These are phyloP conservation scores for Manis javanica DNA, from an alignment of 2,797 vertebrate species.

Conservation along the genomic window DNA sequence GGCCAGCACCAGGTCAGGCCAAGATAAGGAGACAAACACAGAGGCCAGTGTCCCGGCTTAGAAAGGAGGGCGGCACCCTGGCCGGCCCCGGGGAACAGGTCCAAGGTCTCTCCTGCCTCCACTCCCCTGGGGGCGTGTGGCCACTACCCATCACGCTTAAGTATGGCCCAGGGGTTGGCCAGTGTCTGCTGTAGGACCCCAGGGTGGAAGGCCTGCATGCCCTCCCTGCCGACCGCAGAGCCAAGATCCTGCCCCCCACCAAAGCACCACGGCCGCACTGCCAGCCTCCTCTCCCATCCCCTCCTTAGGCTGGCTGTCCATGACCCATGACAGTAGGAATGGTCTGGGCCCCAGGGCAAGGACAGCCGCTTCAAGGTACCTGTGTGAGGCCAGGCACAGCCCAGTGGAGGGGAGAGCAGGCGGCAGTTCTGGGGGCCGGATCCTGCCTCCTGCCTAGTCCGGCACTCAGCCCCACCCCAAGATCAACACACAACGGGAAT, in stretches of 20 bases:
- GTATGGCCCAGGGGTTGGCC: neutral
- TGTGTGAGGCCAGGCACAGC: neutral
- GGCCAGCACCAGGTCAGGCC: neutral
- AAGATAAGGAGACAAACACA: conserved; percentile 66
- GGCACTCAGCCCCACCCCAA: neutral
- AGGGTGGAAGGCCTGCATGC: neutral
- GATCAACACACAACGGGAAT: neutral
- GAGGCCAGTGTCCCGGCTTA: conserved; percentile 52
- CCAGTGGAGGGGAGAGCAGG: neutral
- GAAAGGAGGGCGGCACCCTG: neutral
- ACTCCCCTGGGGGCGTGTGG: fast-evolving
- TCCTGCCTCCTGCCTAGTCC: neutral
- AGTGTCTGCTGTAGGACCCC: neutral
- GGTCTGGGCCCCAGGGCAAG: neutral
- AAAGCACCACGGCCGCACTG: too few species aligned
- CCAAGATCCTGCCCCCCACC: fast-evolving
- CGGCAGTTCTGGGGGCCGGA: neutral
- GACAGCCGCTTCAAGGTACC: neutral
- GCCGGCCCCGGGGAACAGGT: neutral
- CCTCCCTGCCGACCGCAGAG: neutral
- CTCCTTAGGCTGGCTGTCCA: too few species aligned
- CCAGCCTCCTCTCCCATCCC: neutral
- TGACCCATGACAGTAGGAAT: neutral
- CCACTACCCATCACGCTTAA: neutral
- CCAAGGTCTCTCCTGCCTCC: neutral